Evolutionary conservation across 2,888 invertebrate genomes (phyloP).

Genomic region (Nomada fucata): DNA sequence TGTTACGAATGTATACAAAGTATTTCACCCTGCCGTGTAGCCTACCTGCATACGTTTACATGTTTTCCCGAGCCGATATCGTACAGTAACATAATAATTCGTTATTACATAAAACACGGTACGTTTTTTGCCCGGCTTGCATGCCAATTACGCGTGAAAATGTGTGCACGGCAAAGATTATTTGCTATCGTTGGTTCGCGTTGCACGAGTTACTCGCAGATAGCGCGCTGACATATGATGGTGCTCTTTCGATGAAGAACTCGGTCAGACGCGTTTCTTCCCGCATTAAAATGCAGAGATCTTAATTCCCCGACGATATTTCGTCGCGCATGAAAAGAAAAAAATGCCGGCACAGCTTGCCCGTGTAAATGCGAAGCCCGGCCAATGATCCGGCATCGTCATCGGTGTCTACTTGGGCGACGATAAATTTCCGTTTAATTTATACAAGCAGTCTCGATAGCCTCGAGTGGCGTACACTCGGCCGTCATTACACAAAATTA

Average conservation of each 20-base stretch:
- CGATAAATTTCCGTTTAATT: constrained; percentile 54
- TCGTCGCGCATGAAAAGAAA: not conserved
- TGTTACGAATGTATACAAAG: not conserved
- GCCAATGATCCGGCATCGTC: not conserved
- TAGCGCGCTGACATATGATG: constrained; percentile 11
- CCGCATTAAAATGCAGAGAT: constrained; percentile 27
- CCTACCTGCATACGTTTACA: constrained; percentile 16
- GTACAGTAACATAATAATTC: constrained; percentile 26
- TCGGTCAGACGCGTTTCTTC: constrained; percentile 6
- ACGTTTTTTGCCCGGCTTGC: constrained; percentile 15
- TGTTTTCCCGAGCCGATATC: not conserved
- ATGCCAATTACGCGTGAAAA: constrained; percentile 42
- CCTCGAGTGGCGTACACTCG: constrained; percentile 8
- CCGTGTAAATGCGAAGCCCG: constrained; percentile 12
- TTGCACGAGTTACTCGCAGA: constrained; percentile 4
- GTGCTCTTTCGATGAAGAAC: not conserved
- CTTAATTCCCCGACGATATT: constrained; percentile 28
- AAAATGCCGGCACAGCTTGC: constrained; percentile 32
- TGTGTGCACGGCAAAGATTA: constrained; percentile 29
- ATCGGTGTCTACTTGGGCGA: not conserved
- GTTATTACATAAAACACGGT: constrained; percentile 47
- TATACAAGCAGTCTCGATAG: constrained; percentile 28
- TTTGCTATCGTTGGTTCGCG: constrained; percentile 25
- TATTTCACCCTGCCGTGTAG: not conserved
- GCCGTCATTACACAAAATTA: constrained; percentile 51